These are phyloP conservation scores for Drosophila burlai DNA, from an alignment of 1,140 invertebrate species.

Conservation along the genomic window DNA sequence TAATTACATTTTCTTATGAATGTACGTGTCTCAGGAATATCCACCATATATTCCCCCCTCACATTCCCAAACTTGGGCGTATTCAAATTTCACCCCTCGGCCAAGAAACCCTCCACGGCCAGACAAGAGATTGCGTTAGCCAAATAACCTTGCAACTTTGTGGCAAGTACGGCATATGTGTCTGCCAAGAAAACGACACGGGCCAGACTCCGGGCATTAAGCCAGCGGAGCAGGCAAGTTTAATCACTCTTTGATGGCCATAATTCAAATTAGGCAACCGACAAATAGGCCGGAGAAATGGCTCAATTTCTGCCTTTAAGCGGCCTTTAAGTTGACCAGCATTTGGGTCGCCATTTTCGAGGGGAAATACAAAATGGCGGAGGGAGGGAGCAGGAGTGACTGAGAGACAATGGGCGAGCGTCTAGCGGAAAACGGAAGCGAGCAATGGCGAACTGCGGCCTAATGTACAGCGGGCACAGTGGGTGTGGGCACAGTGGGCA, in stretches of 20 bases:
- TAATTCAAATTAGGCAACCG: conserved; percentile 79
- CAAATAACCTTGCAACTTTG: conserved; percentile 36
- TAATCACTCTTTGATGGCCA: conserved; percentile 76
- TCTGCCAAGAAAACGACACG: conserved; percentile 56
- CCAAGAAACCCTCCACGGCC: neutral
- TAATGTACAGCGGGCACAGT: conserved; percentile 66
- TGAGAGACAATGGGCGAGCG: conserved; percentile 39
- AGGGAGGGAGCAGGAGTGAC: conserved; percentile 1
- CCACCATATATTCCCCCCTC: neutral
- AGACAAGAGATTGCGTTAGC: conserved; percentile 24
- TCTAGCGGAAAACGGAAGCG: conserved; percentile 72
- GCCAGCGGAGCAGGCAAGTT: conserved; percentile 67
- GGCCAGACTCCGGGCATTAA: conserved; percentile 46
- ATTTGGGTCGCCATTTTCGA: conserved; percentile 41
- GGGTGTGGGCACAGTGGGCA: conserved; percentile 30
- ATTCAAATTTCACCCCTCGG: conserved; percentile 1
- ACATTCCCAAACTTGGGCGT: conserved; percentile 8
- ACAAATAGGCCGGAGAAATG: conserved; percentile 65
- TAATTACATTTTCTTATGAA: too few relatives aligned
- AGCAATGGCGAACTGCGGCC: conserved; percentile 70
- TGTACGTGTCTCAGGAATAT: too few relatives aligned
- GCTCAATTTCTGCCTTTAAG: conserved; percentile 53
- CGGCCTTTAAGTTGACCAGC: conserved; percentile 66
- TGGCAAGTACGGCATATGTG: conserved; percentile 36
- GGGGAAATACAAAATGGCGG: conserved; percentile 20